A percentile compares a stretch with the other conserved stretches of the same genome.
Conservation (phyloP, 2,113 vertebrate genomes). For the Phyllostomus hastatus region DNA sequence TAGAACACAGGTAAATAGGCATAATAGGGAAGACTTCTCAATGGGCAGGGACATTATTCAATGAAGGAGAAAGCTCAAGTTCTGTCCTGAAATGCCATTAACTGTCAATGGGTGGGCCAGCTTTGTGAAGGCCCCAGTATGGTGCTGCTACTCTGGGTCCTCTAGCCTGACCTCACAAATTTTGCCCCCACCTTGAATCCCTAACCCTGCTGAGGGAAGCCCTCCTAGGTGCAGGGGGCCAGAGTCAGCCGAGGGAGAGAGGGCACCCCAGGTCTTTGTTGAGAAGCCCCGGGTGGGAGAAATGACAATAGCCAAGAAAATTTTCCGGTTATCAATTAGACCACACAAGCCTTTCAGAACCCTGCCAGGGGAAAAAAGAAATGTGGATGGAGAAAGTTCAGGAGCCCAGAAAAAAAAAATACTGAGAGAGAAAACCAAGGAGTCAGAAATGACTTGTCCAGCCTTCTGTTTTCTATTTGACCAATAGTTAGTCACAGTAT, state of each 20-base stretch:
- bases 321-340: neutral
- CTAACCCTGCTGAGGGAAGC: neutral
- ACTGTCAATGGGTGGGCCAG: neutral
- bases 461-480: neutral
- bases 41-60: neutral
- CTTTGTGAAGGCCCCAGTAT: neutral
- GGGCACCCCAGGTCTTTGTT: neutral
- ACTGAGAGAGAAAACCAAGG: neutral
- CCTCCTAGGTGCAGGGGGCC: neutral
- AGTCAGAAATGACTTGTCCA: neutral
- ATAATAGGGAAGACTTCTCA: neutral
- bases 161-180: neutral
- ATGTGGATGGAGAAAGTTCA: neutral
- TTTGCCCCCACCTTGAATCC: neutral
- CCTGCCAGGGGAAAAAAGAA: neutral
- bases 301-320: neutral
- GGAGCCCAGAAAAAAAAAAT: neutral
- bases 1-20: neutral
- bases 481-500: neutral
- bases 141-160: neutral
- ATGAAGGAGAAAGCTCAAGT: neutral
- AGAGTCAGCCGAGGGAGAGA: neutral
- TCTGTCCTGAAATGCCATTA: neutral
- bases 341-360: neutral
- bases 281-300: neutral